Conservation (phyloP, 1,140 invertebrate species). For the Brachionus rubens region DNA sequence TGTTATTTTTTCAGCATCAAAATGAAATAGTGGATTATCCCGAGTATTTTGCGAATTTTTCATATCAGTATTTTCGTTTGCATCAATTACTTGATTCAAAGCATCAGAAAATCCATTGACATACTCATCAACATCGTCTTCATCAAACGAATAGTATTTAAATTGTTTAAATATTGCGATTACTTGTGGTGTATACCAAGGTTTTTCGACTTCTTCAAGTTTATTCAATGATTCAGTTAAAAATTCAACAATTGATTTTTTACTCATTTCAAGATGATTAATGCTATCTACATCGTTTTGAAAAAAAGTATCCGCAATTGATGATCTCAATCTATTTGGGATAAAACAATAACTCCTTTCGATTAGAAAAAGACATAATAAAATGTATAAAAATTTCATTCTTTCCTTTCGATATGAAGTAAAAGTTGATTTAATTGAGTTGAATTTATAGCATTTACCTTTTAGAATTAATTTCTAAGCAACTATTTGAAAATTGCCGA, state of each 20-base stretch:
- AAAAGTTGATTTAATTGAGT: too few relatives aligned
- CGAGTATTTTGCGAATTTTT: not conserved
- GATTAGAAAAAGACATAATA: too few relatives aligned
- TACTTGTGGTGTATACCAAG: not conserved
- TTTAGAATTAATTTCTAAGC: too few relatives aligned
- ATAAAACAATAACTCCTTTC: too few relatives aligned
- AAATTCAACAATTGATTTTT: not conserved
- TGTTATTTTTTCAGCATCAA: not conserved
- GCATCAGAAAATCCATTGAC: not conserved
- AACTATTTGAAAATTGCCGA: too few relatives aligned
- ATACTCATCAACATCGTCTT: not conserved
- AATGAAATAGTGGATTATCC: not conserved
- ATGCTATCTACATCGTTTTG: too few relatives aligned
- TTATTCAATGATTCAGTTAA: not conserved
- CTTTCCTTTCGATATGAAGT: too few relatives aligned
- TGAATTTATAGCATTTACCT: too few relatives aligned
- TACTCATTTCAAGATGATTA: constrained; percentile 1
- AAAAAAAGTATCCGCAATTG: too few relatives aligned
- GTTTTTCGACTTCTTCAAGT: not conserved
- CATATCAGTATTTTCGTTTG: not conserved
- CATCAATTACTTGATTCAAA: not conserved
- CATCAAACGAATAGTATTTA: not conserved
- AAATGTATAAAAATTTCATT: too few relatives aligned
- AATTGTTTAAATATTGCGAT: not conserved
- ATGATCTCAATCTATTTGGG: too few relatives aligned